A percentile compares a stretch with the other conserved stretches of the same genome.
Conservation (phyloP, 1,140 invertebrate species). For the Drosophila insularis region DNA sequence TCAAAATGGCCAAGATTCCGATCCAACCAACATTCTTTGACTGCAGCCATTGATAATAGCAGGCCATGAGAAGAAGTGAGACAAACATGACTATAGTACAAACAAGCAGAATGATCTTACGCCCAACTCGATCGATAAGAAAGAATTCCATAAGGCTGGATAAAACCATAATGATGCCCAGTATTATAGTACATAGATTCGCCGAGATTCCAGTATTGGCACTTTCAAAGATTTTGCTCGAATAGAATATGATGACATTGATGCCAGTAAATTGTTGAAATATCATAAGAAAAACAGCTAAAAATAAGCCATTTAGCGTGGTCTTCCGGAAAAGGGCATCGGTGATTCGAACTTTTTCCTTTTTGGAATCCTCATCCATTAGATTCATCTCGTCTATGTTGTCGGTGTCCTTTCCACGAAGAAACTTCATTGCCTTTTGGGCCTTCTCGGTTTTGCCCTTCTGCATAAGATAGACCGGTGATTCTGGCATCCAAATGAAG, state of each 20-base stretch:
- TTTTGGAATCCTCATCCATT: background rate
- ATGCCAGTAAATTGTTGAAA: constrained; percentile 69
- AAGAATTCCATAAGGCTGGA: constrained; percentile 86
- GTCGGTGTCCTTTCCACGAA: constrained; percentile 87
- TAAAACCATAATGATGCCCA: constrained; percentile 88
- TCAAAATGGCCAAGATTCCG: constrained; percentile 87
- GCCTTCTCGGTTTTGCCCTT: constrained; percentile 86
- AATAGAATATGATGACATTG: constrained; percentile 68
- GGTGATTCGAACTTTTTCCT: background rate
- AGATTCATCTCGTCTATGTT: constrained; percentile 30
- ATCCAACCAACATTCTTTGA: constrained; percentile 84
- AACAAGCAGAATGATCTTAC: constrained; percentile 86
- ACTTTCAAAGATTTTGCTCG: constrained; percentile 47
- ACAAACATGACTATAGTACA: constrained; percentile 86
- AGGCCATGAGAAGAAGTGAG: constrained; percentile 85
- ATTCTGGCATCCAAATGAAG: constrained; percentile 88
- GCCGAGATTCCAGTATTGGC: constrained; percentile 23
- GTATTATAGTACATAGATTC: constrained; percentile 86
- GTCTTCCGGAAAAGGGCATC: constrained; percentile 1
- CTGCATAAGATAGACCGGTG: constrained; percentile 83
- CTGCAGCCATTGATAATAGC: constrained; percentile 85
- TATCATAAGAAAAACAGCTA: constrained; percentile 54
- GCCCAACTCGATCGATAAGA: constrained; percentile 86
- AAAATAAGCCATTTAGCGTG: constrained; percentile 26
- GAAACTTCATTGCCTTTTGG: constrained; percentile 85